Percentiles rank a stretch among this genome's conserved stretches.
Conservation (phyloP, 2,888 invertebrate species). For the Drosophila merina region DNA sequence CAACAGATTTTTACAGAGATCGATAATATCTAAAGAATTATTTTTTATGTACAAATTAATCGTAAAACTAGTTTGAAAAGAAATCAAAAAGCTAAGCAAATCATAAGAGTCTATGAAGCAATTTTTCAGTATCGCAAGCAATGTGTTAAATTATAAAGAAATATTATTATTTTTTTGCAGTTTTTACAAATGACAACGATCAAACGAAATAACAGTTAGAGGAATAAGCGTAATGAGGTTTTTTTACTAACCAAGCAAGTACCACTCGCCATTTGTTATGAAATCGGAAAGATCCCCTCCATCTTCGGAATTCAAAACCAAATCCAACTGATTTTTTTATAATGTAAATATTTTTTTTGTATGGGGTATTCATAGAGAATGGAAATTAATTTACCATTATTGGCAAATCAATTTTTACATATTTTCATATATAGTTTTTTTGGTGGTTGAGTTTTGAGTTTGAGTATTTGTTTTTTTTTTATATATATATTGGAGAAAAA, state of each 20-base stretch:
- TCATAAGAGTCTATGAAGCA: conserved; percentile 55
- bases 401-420: conserved; percentile 51
- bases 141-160: conserved; percentile 25
- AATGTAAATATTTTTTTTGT: conserved; percentile 32
- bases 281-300: conserved; percentile 98
- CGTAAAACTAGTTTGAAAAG: conserved; percentile 7
- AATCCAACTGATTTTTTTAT: conserved; percentile 91
- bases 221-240: conserved; percentile 67
- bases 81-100: conserved; percentile 43
- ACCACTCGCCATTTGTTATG: conserved; percentile 99
- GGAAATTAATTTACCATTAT: conserved; percentile 51
- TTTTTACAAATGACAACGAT: conserved; percentile 67
- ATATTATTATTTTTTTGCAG: conserved; percentile 1
- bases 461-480: conserved; percentile 39
- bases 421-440: conserved; percentile 46
- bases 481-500: conserved; percentile 63
- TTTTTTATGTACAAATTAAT: conserved; percentile 29
- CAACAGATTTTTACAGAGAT: conserved; percentile 27
- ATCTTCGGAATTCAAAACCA: conserved; percentile 95
- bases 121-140: conserved; percentile 42
- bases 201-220: conserved; percentile 56
- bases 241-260: conserved; percentile 94
- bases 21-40: conserved; percentile 6
- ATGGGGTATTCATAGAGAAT: conserved; percentile 40
- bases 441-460: conserved; percentile 65